These are phyloP conservation scores for Xenopus borealis DNA, from an alignment of 2,113 vertebrate species.

Conservation along the genomic window DNA sequence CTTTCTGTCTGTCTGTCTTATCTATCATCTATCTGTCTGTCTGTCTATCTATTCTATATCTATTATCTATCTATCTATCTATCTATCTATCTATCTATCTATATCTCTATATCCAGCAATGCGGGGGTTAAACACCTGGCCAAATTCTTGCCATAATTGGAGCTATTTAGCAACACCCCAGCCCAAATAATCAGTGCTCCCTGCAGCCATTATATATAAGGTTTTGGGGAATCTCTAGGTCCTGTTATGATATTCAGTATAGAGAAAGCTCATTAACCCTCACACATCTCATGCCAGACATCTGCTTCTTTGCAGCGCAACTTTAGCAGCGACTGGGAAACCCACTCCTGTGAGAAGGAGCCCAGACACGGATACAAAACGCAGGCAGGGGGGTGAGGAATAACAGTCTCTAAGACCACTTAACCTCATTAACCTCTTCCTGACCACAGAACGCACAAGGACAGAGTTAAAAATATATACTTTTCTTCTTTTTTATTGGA, in stretches of 20 bases:
- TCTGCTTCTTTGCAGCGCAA: background rate
- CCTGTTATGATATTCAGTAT: too few relatives aligned
- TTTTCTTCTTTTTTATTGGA: slow-evolving; percentile 23
- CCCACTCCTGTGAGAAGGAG: too few relatives aligned
- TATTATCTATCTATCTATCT: background rate
- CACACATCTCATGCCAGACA: background rate
- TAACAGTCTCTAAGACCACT: background rate
- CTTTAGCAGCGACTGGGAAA: background rate
- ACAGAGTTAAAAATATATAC: background rate
- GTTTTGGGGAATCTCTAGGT: too few relatives aligned
- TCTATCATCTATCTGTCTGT: background rate
- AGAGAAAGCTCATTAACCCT: background rate
- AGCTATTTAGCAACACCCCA: too few relatives aligned
- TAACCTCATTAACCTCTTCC: background rate
- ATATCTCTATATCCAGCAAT: too few relatives aligned
- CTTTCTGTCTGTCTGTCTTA: background rate
- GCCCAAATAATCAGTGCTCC: too few relatives aligned
- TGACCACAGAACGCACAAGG: background rate
- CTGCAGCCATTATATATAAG: too few relatives aligned
- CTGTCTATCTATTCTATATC: background rate
- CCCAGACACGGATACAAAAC: too few relatives aligned
- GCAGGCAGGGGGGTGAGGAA: background rate
- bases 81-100: background rate
- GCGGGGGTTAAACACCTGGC: background rate
- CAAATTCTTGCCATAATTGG: too few relatives aligned